Percentiles rank a stretch among this genome's conserved stretches.
phyloP scores from a whole-genome alignment of 2,888 invertebrate species.

The Euclidia mi region DNA sequence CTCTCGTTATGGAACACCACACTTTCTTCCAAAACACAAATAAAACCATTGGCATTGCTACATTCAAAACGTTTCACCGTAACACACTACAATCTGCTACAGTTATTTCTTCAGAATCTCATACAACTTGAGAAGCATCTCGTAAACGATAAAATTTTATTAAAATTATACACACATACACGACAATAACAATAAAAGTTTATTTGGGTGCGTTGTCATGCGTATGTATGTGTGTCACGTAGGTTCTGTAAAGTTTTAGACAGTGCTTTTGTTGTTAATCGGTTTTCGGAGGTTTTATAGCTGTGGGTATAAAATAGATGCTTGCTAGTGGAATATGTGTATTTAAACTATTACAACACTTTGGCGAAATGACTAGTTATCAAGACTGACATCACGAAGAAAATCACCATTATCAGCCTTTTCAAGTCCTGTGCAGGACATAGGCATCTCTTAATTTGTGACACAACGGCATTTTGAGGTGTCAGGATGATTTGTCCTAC shows the following conservation, averaged over 20 bases:
- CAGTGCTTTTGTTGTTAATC: neutral
- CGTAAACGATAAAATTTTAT: neutral
- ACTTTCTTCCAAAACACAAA: neutral
- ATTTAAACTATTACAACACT: too few relatives aligned
- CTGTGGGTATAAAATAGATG: too few relatives aligned
- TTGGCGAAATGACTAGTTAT: too few relatives aligned
- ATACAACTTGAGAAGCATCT: neutral
- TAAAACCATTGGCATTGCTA: neutral
- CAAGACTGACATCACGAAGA: too few relatives aligned
- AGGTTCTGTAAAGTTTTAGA: neutral
- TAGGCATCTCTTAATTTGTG: too few relatives aligned
- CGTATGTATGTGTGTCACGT: neutral
- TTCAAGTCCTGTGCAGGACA: too few relatives aligned
- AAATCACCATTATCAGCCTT: too few relatives aligned
- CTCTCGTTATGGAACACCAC: too few relatives aligned
- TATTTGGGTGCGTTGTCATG: neutral
- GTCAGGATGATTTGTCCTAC: too few relatives aligned
- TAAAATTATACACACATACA: neutral
- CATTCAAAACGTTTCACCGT: neutral
- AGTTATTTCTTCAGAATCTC: neutral
- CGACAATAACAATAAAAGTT: conserved; percentile 1
- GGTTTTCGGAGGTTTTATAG: neutral
- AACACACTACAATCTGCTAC: neutral
- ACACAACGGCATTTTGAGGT: too few relatives aligned
- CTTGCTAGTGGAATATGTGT: too few relatives aligned